Evolutionary conservation across 2,888 invertebrate genomes (phyloP).

Genomic region (Ormyrus labotus): DNA sequence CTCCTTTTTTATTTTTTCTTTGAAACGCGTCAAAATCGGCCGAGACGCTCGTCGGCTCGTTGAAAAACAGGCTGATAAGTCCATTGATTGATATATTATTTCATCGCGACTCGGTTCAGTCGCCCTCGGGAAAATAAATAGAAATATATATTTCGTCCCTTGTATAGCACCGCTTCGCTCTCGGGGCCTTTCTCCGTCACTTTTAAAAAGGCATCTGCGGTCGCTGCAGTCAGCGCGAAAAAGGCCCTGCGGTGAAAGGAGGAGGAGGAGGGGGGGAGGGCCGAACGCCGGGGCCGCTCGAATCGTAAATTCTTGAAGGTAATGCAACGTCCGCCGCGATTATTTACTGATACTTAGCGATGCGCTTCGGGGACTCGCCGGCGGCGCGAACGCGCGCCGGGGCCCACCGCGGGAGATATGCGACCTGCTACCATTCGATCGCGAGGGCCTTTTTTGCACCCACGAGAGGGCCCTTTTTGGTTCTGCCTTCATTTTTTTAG

Average conservation of each 20-base stretch:
- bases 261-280: constrained; percentile 56
- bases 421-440: too few relatives aligned
- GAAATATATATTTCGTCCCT: background rate
- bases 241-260: constrained; percentile 16
- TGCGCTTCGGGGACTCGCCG: constrained; percentile 59
- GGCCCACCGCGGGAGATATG: background rate
- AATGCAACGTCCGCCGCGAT: constrained; percentile 73
- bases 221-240: constrained; percentile 8
- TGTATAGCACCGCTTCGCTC: background rate
- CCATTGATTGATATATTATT: too few relatives aligned
- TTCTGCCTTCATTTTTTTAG: too few relatives aligned
- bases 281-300: constrained; percentile 65
- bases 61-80: too few relatives aligned
- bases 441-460: too few relatives aligned
- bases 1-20: too few relatives aligned
- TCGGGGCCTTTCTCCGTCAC: constrained; percentile 21
- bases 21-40: too few relatives aligned
- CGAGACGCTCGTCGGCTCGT: too few relatives aligned
- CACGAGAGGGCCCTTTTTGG: too few relatives aligned
- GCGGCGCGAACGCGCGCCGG: constrained; percentile 6
- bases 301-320: constrained; percentile 73
- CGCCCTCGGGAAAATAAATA: too few relatives aligned
- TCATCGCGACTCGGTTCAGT: too few relatives aligned
- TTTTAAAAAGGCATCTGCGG: constrained; percentile 42
- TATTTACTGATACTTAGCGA: constrained; percentile 74